Conservation (phyloP, 2,113 vertebrate genomes). For the Probosciger aterrimus region DNA sequence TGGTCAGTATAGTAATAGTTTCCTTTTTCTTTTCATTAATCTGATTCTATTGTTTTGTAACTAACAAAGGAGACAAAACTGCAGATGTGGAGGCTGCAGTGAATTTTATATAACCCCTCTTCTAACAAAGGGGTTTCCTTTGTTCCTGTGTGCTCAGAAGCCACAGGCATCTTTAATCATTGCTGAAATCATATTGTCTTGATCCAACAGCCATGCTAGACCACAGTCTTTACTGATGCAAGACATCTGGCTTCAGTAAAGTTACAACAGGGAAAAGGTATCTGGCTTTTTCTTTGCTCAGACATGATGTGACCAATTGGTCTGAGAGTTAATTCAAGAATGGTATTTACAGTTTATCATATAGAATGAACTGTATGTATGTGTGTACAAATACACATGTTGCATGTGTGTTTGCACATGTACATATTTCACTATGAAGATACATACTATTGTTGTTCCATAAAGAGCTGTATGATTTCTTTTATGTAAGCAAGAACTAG, state of each 20-base stretch:
- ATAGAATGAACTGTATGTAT: background rate
- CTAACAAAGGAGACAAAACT: background rate
- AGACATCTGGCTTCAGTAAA: background rate
- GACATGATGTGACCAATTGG: background rate
- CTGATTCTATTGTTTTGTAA: background rate
- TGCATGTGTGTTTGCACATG: background rate
- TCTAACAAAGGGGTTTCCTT: background rate
- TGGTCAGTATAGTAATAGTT: background rate
- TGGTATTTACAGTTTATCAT: background rate
- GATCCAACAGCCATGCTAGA: background rate
- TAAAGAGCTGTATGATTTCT: background rate
- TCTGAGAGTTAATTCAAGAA: background rate
- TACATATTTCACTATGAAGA: background rate
- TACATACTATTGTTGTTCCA: rapidly evolving
- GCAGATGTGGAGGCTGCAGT: background rate
- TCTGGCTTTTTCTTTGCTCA: background rate
- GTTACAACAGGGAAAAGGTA: background rate
- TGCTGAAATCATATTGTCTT: background rate
- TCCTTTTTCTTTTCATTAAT: background rate
- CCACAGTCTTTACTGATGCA: background rate
- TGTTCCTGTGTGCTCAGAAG: background rate
- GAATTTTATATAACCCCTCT: background rate
- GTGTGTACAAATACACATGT: rapidly evolving
- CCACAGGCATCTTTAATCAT: conserved; percentile 6
- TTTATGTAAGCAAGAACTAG: rapidly evolving